Evolutionary conservation across 2,113 vertebrate species (phyloP), one percentile per base, ranked within the genome.

Genomic region (Paramisgurnus dabryanus): DNA sequence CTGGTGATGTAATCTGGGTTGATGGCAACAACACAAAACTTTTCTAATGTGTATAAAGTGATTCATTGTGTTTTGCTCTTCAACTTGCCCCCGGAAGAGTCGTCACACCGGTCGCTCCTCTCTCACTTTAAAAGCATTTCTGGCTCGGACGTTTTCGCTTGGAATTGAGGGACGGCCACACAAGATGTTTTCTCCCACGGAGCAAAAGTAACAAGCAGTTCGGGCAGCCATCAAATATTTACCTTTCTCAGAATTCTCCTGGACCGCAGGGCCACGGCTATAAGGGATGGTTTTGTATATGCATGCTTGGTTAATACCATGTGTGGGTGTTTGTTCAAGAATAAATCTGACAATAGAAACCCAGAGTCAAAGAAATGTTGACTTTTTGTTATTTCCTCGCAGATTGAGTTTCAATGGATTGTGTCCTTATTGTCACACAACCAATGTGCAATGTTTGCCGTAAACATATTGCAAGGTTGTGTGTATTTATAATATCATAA

Each of bases 51-150:
- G n/a, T 18, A 17, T 18, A 6, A 57, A 18, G 17, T 34, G 22
- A 34, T 34, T 17, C 13, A 5, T 53, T 0, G 5, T 41, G 34
- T 41, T 71, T 55, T 41, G 50, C 34, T 57, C 18, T 5, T 8
- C 15, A 71, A 50, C 67, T 50, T 12, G 1, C 27, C 34, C 8
- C 27, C 39, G 5, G 34, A 55, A 71, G 49, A 13, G 34, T 40
- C 68, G 17, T 10, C 49, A 50, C 22, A 70, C 13, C 47, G 1
- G 34, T 53, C 12, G 7, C 22, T 70, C 34, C 70, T 85, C 72
- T 61, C 78, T 60, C 49, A 12, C 64, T 82, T 74, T 81, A 79
- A 79, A 84, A 81, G 75, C 58, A 22, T 81, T 74, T 67, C 58
- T 81, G 75, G 79, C 70, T 69, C 39, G 49, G 61, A 17, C 17